Evolutionary conservation across 2,797 vertebrate genomes (phyloP).

Genomic region (Danionella dracula): DNA sequence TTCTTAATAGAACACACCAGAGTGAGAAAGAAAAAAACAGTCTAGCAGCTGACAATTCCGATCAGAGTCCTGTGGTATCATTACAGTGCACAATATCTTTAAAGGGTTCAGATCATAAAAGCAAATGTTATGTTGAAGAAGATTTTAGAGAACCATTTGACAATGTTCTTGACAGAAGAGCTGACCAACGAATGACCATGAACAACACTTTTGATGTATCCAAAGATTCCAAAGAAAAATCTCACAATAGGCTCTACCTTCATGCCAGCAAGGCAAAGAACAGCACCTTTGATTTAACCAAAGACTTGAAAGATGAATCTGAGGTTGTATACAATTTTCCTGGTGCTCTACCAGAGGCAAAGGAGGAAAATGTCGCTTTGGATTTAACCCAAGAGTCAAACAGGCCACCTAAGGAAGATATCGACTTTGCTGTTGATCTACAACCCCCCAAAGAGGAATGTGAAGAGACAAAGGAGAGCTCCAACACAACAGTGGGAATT

Average conservation of each 20-base stretch:
- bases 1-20: background rate
- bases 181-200: background rate
- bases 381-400: constrained; percentile 8
- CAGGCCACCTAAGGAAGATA: background rate
- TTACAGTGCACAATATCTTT: background rate
- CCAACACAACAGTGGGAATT: too few species aligned
- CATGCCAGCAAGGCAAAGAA: constrained; percentile 4
- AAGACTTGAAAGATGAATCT: constrained; percentile 25
- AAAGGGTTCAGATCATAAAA: constrained; percentile 18
- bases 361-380: constrained; percentile 26
- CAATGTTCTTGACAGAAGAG: constrained; percentile 10
- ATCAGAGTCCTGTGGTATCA: background rate
- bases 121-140: constrained; percentile 26
- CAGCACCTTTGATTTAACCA: constrained; percentile 23
- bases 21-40: background rate
- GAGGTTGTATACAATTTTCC: constrained; percentile 5
- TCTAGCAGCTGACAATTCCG: background rate
- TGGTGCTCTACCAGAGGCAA: background rate
- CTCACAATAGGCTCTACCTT: too few species aligned
- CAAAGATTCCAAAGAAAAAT: background rate
- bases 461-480: background rate
- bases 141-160: constrained; percentile 16
- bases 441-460: constrained; percentile 13
- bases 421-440: constrained; percentile 20
- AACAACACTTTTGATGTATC: constrained; percentile 29